Conservation (phyloP, 1,140 invertebrate species). For the Saccostrea echinata region DNA sequence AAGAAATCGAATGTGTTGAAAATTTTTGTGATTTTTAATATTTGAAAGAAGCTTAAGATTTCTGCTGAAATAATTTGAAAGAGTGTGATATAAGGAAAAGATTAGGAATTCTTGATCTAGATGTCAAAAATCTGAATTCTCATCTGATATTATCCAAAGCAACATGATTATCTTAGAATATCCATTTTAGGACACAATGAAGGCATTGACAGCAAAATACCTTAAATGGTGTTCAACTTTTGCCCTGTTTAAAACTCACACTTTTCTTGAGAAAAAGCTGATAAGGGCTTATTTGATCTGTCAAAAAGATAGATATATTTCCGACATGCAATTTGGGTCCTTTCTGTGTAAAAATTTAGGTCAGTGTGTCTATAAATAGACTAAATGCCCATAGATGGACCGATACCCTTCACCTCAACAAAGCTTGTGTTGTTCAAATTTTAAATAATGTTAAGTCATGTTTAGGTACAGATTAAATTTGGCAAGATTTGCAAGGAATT, state of each 20-base stretch:
- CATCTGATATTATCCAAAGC: background rate
- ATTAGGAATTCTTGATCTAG: background rate
- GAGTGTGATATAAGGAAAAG: background rate
- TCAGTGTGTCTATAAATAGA: background rate
- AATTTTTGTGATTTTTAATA: no score
- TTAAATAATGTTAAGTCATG: constrained; percentile 36
- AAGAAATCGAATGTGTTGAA: no score
- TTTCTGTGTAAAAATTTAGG: background rate
- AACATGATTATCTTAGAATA: background rate
- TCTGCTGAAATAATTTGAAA: background rate
- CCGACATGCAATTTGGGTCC: constrained; percentile 1
- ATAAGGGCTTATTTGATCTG: constrained; percentile 34
- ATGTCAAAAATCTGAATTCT: background rate
- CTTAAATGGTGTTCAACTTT: constrained; percentile 39
- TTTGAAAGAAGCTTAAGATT: background rate
- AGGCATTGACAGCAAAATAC: background rate
- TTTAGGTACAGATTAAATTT: constrained; percentile 33
- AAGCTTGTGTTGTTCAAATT: constrained; percentile 1
- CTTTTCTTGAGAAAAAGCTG: constrained; percentile 36
- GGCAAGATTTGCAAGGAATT: constrained; percentile 20
- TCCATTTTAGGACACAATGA: background rate
- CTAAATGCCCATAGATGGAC: background rate
- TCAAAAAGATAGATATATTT: constrained; percentile 34
- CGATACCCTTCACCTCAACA: constrained; percentile 5
- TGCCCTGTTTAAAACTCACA: constrained; percentile 34